Evolutionary conservation across 2,797 vertebrate species (phyloP), one percentile per base, ranked within the genome.

Genomic region (Carduelis carduelis): DNA sequence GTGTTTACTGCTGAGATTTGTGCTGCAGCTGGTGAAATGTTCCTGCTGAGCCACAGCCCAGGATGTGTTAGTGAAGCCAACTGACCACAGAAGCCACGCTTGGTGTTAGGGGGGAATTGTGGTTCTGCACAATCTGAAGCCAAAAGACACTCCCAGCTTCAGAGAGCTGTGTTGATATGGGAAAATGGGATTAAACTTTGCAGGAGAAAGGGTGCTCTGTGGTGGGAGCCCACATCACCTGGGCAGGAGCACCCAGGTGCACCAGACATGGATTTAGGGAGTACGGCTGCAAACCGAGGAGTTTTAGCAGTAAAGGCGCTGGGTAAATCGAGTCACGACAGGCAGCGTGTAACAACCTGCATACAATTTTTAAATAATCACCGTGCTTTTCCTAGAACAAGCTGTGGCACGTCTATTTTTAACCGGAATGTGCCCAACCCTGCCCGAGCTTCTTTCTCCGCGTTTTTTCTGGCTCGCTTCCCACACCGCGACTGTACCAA

Each of bases 311-410:
- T 8, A 24, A 15, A 22, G 0, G 21, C 12, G 14, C 26, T 6
- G n/a, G 12, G 13, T 11, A 43, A 34, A 65, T 24, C 1, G 0
- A 4, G 20, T n/a, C 27, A 23, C 2, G 17, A 68, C 30, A 1
- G 6, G 35, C 6, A 53, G 26, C 0, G 0, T 6, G 2, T 5
- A 50, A 53, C 63, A 41, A 35, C 64, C 43, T 0, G 2, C 2
- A 2, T 2, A 13, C 17, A 4, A 43, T 21, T 69, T 53, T 13
- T n/a, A 66, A 79, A 72, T 18, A 52, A 55, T 2, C 34, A n/a
- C 32, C 41, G 28, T n/a, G 46, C 23, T 1, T 52, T 56, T 53
- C 64, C 44, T 22, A 60, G 16, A 69, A 52, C 75, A 52, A 89
- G 68, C 6, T 21, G 6, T 9, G 43, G 46, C 64, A 70, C 20